These are phyloP conservation scores for Diachasma alloeum DNA, from an alignment of 1,140 invertebrate genomes.

Conservation along the genomic window DNA sequence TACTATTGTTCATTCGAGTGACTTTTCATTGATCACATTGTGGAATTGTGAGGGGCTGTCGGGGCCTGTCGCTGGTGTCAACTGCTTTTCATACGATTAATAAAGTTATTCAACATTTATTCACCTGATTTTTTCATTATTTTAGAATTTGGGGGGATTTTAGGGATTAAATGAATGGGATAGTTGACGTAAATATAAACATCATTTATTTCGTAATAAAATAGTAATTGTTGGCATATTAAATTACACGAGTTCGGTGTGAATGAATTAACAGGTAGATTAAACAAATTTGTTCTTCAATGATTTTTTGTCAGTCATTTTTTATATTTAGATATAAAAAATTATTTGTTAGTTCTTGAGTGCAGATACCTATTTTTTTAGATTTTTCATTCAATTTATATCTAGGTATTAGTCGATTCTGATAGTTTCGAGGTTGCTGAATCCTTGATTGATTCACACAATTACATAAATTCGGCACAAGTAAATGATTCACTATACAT, in stretches of 20 bases:
- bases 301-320: neutral
- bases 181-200: slow-evolving; percentile 15
- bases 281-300: neutral
- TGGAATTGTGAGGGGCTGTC: neutral
- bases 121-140: neutral
- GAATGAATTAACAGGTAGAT: neutral
- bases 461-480: neutral
- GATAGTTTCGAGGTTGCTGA: neutral
- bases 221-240: slow-evolving; percentile 27
- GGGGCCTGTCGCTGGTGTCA: neutral
- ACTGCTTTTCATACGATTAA: slow-evolving; percentile 23
- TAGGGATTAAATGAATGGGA: no score
- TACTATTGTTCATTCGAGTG: neutral
- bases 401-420: neutral
- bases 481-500: neutral
- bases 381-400: neutral
- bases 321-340: neutral
- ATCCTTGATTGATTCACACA: neutral
- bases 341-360: neutral
- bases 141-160: no score
- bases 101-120: slow-evolving; percentile 23
- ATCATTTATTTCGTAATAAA: slow-evolving; percentile 38
- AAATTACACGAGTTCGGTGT: neutral
- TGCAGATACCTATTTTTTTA: no score
- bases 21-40: neutral